Percentiles rank a stretch among this genome's conserved stretches.
These are phyloP conservation scores for Heptranchias perlo DNA, from an alignment of 2,113 vertebrate species.

Conservation along the genomic window DNA sequence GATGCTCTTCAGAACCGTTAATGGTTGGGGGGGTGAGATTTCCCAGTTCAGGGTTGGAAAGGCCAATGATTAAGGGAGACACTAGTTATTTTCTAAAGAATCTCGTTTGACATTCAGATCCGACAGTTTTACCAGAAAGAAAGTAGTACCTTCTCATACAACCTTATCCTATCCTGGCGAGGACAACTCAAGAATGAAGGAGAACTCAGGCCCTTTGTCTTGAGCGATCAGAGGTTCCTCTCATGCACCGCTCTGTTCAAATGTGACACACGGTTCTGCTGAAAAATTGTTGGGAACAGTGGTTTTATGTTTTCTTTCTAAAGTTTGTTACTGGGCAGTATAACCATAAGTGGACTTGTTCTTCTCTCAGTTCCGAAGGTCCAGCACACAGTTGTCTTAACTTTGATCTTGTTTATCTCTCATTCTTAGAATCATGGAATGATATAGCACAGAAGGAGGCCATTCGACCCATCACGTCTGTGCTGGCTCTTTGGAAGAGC, in stretches of 20 bases:
- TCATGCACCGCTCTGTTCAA: not conserved
- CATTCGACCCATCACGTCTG: too few species aligned
- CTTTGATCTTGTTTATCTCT: too few species aligned
- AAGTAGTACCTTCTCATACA: not conserved
- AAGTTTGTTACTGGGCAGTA: too few species aligned
- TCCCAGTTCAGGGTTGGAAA: too few species aligned
- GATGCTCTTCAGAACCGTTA: not conserved
- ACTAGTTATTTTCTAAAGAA: not conserved
- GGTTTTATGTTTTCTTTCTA: too few species aligned
- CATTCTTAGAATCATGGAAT: too few species aligned
- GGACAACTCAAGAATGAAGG: not conserved
- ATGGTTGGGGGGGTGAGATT: not conserved
- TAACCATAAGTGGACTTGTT: too few species aligned
- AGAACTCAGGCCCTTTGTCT: not conserved
- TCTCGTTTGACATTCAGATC: not conserved
- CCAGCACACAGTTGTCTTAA: too few species aligned
- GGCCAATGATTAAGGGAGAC: too few species aligned
- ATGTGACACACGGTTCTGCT: not conserved
- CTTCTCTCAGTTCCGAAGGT: too few species aligned
- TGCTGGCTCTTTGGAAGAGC: too few species aligned
- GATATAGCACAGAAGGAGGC: too few species aligned
- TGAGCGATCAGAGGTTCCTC: not conserved
- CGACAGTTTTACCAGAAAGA: not conserved
- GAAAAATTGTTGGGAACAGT: not conserved
- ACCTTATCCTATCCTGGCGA: not conserved